phyloP scores from a whole-genome alignment of 2,888 invertebrate species.

The Flexamia atlantica region DNA sequence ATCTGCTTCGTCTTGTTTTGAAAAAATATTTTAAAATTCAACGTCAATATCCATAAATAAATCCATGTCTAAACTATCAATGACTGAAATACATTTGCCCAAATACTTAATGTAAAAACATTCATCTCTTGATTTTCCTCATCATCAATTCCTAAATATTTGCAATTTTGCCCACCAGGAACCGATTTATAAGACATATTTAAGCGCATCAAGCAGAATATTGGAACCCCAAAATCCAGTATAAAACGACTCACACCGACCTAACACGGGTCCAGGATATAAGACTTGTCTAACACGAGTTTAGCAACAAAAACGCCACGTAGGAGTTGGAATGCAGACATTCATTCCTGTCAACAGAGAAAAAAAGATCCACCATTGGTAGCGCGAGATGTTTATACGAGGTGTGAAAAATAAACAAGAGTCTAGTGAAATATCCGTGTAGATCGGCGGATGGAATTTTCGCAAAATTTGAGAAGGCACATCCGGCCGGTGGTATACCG shows the following conservation, averaged over 20 bases:
- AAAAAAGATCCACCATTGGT: constrained; percentile 35
- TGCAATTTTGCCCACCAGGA: too few relatives aligned
- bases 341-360: constrained; percentile 39
- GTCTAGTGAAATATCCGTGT: constrained; percentile 44
- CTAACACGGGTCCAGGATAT: background rate
- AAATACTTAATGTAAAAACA: too few relatives aligned
- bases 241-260: background rate
- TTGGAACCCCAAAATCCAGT: background rate
- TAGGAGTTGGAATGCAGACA: constrained; percentile 45
- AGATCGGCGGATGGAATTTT: constrained; percentile 47
- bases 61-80: too few relatives aligned
- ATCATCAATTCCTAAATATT: too few relatives aligned
- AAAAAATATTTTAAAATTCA: too few relatives aligned
- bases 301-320: constrained; percentile 34
- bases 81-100: too few relatives aligned
- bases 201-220: background rate
- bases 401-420: constrained; percentile 58
- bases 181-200: too few relatives aligned
- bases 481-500: constrained; percentile 48
- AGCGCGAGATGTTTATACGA: constrained; percentile 36
- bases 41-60: too few relatives aligned
- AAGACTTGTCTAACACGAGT: constrained; percentile 1
- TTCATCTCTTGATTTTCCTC: too few relatives aligned
- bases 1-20: too few relatives aligned
- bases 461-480: constrained; percentile 52